Evolutionary conservation across 2,797 vertebrate species (phyloP).

Genomic region (Discoglossus pictus): DNA sequence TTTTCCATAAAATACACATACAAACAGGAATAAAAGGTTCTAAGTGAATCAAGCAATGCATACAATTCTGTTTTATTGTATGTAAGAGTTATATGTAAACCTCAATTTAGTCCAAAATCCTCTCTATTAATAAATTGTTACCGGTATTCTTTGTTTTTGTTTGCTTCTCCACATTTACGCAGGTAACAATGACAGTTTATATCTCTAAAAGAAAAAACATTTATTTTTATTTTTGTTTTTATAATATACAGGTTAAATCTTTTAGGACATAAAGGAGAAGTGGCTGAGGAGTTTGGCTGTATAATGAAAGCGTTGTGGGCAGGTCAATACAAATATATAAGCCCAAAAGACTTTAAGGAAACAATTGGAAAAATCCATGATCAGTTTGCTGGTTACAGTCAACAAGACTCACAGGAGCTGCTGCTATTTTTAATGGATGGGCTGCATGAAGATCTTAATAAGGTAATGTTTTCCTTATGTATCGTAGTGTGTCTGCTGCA

Average conservation of each 20-base stretch:
- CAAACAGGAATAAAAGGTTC: too few species aligned
- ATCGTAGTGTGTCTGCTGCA: too few species aligned
- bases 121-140: too few species aligned
- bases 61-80: too few species aligned
- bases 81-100: too few species aligned
- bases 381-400: conserved; percentile 89
- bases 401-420: conserved; percentile 97
- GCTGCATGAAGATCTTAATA: conserved; percentile 96
- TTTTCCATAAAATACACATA: too few species aligned
- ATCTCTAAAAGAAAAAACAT: too few species aligned
- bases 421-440: conserved; percentile 98
- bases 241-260: conserved; percentile 82
- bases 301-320: conserved; percentile 96
- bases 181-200: too few species aligned
- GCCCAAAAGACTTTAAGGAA: conserved; percentile 93
- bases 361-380: conserved; percentile 97
- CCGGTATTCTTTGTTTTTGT: too few species aligned
- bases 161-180: too few species aligned
- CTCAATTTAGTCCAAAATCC: too few species aligned
- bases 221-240: conserved; percentile 33
- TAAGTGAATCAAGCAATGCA: too few species aligned
- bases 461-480: conserved; percentile 71
- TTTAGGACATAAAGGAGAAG: conserved; percentile 94
- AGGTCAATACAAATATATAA: conserved; percentile 92
- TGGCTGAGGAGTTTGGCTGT: conserved; percentile 95